Conservation (phyloP, 2,888 invertebrate species). For the Eudemis profundana region DNA sequence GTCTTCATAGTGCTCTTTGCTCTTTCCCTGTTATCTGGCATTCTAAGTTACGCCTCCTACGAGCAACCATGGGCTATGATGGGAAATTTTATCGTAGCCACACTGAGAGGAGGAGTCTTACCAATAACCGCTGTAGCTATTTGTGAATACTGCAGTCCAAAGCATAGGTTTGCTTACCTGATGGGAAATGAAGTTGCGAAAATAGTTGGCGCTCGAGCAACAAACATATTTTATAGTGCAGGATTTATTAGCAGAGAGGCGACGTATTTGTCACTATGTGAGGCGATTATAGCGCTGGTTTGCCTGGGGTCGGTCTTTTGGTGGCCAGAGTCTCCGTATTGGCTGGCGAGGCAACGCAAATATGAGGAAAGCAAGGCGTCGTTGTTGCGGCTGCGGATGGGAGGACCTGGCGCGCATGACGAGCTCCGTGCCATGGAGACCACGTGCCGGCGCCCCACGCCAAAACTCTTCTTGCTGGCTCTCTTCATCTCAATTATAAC, state of each 20-base stretch:
- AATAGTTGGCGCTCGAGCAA: neutral
- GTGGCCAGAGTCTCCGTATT: slow-evolving; percentile 29
- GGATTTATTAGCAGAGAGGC: neutral
- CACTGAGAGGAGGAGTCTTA: slow-evolving; percentile 7
- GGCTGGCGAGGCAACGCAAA: slow-evolving; percentile 11
- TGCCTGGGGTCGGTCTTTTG: slow-evolving; percentile 10
- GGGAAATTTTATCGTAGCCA: neutral
- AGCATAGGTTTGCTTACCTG: slow-evolving; percentile 12
- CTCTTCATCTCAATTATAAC: neutral
- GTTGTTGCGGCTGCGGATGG: slow-evolving; percentile 11
- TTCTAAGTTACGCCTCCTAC: slow-evolving; percentile 2
- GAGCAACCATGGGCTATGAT: neutral
- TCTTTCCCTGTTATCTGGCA: slow-evolving; percentile 2
- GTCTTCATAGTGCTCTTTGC: slow-evolving; percentile 11
- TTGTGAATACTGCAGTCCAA: slow-evolving; percentile 19
- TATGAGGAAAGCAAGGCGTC: neutral
- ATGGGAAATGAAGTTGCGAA: neutral
- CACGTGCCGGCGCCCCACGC: neutral
- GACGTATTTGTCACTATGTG: neutral
- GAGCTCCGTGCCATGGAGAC: neutral
- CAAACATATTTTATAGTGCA: neutral
- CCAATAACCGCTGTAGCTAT: slow-evolving; percentile 14
- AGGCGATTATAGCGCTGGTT: neutral
- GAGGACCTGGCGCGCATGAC: neutral
- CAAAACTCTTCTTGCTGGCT: slow-evolving; percentile 4